Percentiles rank a stretch among this genome's conserved stretches.
phyloP scores from a whole-genome alignment of 53 echinoderm and acorn worm species.

The Antedon mediterranea region DNA sequence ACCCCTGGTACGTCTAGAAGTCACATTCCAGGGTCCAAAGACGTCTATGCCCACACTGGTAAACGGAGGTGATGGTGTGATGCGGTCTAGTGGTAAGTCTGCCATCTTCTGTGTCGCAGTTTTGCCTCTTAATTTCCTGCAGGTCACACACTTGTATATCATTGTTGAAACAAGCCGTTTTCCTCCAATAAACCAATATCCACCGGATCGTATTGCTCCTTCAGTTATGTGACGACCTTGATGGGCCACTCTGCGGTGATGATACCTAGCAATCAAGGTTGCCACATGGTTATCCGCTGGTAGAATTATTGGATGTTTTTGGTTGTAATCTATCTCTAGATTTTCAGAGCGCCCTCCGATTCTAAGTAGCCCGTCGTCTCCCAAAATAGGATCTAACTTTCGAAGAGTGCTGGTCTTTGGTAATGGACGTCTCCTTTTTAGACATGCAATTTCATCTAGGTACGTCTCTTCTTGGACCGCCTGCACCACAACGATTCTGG shows the following conservation, averaged over 20 bases:
- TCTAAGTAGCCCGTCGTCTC: too few relatives aligned
- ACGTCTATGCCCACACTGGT: constrained; percentile 24
- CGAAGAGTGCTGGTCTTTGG: constrained; percentile 5
- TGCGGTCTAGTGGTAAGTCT: constrained; percentile 16
- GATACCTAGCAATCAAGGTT: too few relatives aligned
- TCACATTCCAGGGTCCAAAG: constrained; percentile 33
- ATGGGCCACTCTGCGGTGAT: too few relatives aligned
- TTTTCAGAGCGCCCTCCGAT: too few relatives aligned
- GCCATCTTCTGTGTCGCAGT: constrained; percentile 28
- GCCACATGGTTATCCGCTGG: too few relatives aligned
- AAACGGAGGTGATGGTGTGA: constrained; percentile 16
- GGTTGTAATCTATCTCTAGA: too few relatives aligned
- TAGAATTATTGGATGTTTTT: too few relatives aligned
- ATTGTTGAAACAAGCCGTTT: constrained; percentile 10
- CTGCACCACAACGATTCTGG: neutral
- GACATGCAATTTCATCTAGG: neutral
- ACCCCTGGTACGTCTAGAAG: constrained; percentile 15
- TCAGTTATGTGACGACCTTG: too few relatives aligned
- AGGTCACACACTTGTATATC: constrained; percentile 21
- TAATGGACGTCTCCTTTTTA: neutral
- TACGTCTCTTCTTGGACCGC: constrained; percentile 7
- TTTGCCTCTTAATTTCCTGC: constrained; percentile 28
- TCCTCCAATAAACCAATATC: constrained; percentile 13
- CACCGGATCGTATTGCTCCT: neutral
- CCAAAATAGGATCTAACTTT: neutral